These are phyloP conservation scores for Papilio glaucus DNA, from an alignment of 1,140 invertebrate genomes.

Conservation along the genomic window DNA sequence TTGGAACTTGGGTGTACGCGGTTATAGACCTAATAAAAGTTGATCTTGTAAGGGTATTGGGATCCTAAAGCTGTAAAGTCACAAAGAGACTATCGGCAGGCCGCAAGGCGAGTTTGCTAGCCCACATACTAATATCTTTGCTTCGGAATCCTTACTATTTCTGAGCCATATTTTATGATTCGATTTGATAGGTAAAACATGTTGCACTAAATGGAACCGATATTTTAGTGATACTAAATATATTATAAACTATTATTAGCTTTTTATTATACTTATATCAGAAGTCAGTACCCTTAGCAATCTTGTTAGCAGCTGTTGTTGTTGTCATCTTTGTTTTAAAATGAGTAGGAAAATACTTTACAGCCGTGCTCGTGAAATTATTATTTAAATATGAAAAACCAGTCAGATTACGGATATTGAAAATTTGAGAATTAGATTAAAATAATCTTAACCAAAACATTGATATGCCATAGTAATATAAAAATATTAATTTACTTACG, in stretches of 20 bases:
- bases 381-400: no score
- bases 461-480: no score
- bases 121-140: constrained; percentile 1
- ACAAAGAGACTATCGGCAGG: constrained; percentile 15
- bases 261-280: neutral
- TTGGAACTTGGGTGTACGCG: neutral
- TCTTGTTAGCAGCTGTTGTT: no score
- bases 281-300: no score
- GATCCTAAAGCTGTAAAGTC: constrained; percentile 21
- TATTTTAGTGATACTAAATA: neutral
- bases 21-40: constrained; percentile 20
- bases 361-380: no score
- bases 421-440: no score
- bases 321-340: no score
- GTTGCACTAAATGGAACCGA: neutral
- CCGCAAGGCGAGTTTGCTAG: constrained; percentile 1
- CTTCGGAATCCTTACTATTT: constrained; percentile 1
- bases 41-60: constrained; percentile 18
- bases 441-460: no score
- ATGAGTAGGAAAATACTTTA: no score
- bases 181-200: constrained; percentile 16
- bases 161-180: constrained; percentile 8
- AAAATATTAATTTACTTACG: no score
- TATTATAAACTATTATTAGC: neutral
- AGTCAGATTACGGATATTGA: no score